Evolutionary conservation across 2,113 vertebrate genomes (phyloP), one percentile per base, ranked within the genome.

Genomic region (Ageneiosus marmoratus): DNA sequence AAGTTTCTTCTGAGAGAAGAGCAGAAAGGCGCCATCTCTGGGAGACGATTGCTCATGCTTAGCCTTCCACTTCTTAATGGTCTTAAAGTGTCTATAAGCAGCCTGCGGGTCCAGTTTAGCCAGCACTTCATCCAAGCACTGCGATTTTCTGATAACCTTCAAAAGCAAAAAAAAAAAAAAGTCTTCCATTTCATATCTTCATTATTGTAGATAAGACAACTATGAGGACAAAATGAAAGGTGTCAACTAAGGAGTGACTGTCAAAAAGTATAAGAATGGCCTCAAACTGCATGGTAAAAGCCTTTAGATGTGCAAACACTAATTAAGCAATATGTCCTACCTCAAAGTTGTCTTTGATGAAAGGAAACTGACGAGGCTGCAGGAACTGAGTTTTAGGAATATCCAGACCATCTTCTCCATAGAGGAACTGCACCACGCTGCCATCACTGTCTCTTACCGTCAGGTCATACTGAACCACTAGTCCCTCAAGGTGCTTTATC

Each of bases 401-500:
- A 82, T 99, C 98, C 83, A 99, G 91, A 0, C 98, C 98, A 0
- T 99, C 98, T 86, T 99, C 98, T 15, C 98, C 98, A 0, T 99
- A 99, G 0, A 99, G 93, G 89, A 99, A 99, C 93, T 99, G 98
- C 24, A 99, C 93, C 87, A 99, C 95, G 0, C 97, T 98, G 83
- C 98, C 97, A 0, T 99, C 98, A 0, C 98, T 99, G 88, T 99
- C 98, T 0, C 98, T 93, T 50, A 99, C 98, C 0, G 96, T 98
- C 87, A 99, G 92, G 81, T 99, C 98, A 1, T 99, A 99, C 89
- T 99, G 97, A 37, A 99, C 96, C 0, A 99, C 97, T 90, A 99
- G 90, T 1, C 97, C 98, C 88, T 99, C 98, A 88, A 99, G 90
- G 88, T 99, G 98, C 78, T 99, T 99, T 82, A 99, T 95, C 81